Base-by-base conservation (phyloP, 2,888 invertebrate species). In the Oligia latruncula region DNA sequence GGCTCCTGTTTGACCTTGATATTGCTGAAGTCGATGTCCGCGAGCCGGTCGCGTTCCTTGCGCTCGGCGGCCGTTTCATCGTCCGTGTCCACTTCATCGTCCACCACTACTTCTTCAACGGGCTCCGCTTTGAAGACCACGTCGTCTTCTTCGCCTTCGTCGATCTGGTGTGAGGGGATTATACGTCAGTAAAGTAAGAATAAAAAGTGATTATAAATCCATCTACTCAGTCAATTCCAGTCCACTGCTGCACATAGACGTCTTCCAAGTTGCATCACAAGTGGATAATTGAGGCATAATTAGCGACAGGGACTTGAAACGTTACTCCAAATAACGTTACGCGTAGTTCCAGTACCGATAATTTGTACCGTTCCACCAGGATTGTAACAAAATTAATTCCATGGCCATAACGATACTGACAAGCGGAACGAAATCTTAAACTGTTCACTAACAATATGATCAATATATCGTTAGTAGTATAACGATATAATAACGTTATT, bases 1-100 rank as follows among this genome's bases (percentile, higher is more conserved):
- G 98, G 98, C 92, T 98, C 98, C 91, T 97, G 97, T 91, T 98
- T 98, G 87, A 98, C 97, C 94, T 97, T 97, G 43, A 98, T 93
- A 72, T 93, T 94, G 29, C 93, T 90, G 88, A 97, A 95, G 91
- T 96, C 95, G 5, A 93, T 80, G 55, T 88, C 90, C 0, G 93
- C 94, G 13, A 85, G 90, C 0, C 91, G 83, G 91, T 97, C 96
- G 4, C 96, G 82, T 70, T 90, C 90, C 6, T 88, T 90, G 55
- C 96, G 91, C 71, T 90, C 89, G 55, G 91, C 95, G 11, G 86
- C 74, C 1, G 96, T 96, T 91, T 97, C 97, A 79, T 97, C 97
- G 87, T 98, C 97, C 0, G 97, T 97, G 84, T 97, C 97, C n/a
- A 95, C 97, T 77, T 97, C 97, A 85, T 98, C 98, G 62, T 98